Conservation (phyloP, 2,888 invertebrate genomes). For the Atethmia centrago region DNA sequence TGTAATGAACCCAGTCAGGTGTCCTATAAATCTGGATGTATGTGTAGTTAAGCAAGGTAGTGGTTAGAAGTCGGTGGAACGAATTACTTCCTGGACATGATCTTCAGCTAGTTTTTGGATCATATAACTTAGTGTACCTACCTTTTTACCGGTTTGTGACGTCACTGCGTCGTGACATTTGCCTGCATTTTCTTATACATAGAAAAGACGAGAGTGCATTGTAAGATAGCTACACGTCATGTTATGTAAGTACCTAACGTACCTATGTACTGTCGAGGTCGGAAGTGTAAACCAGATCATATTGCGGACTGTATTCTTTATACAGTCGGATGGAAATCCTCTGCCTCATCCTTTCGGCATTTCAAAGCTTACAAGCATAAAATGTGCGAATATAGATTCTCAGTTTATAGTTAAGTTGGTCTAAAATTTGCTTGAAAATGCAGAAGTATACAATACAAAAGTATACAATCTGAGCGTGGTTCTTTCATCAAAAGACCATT, state of each 20-base stretch:
- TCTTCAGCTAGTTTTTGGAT: too few species aligned
- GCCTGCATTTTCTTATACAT: neutral
- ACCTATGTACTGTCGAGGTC: slow-evolving; percentile 7
- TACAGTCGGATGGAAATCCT: neutral
- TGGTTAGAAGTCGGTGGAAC: too few species aligned
- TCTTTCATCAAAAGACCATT: too few species aligned
- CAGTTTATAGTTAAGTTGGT: slow-evolving; percentile 1
- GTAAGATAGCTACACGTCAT: neutral
- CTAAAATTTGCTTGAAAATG: slow-evolving; percentile 10
- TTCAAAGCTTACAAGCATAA: slow-evolving; percentile 11
- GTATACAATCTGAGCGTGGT: too few species aligned
- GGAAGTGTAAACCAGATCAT: slow-evolving; percentile 41
- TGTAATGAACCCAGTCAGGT: too few species aligned
- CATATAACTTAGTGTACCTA: too few species aligned
- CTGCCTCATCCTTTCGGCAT: slow-evolving; percentile 23
- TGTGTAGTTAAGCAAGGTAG: too few species aligned
- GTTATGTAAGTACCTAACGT: neutral
- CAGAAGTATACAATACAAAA: too few species aligned
- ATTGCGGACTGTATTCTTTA: slow-evolving; percentile 22
- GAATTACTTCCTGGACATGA: too few species aligned
- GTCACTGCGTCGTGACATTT: neutral
- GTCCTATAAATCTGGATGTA: too few species aligned
- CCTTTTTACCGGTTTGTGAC: neutral
- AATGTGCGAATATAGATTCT: slow-evolving; percentile 34
- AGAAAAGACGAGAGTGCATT: slow-evolving; percentile 6